A percentile compares a stretch with the other conserved stretches of the same genome.
phyloP scores from a whole-genome alignment of 1,140 invertebrate genomes.

The Teleopsis dalmanni region DNA sequence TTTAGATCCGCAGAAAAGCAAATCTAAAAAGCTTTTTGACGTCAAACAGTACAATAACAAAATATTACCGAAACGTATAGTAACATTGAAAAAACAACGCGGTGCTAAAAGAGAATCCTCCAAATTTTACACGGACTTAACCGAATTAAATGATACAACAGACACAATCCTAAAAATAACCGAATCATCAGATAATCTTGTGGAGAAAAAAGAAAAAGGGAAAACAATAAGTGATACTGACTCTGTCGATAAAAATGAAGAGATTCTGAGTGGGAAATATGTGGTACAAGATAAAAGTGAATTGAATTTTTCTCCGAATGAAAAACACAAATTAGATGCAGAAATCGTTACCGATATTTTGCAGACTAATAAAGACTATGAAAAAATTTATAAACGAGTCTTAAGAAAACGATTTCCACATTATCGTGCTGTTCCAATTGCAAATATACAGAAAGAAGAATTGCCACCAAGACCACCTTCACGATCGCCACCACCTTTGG shows the following conservation, averaged over 20 bases:
- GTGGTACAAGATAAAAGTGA: neutral
- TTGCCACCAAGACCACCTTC: conserved; percentile 26
- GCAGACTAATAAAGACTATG: conserved; percentile 76
- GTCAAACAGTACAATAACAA: conserved; percentile 57
- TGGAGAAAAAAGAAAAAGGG: conserved; percentile 13
- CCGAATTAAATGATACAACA: conserved; percentile 46
- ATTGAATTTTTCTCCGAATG: too few relatives aligned
- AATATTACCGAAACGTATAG: conserved; percentile 58
- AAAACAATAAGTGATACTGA: neutral
- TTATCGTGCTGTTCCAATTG: conserved; percentile 3
- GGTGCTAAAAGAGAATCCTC: conserved; percentile 51
- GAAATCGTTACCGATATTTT: conserved; percentile 72
- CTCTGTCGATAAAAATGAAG: too few relatives aligned
- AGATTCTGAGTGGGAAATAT: neutral
- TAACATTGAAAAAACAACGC: conserved; percentile 57
- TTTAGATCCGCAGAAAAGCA: conserved; percentile 30
- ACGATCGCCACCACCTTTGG: conserved; percentile 31
- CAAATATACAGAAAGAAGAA: conserved; percentile 3
- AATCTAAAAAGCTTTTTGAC: conserved; percentile 43
- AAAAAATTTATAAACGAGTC: conserved; percentile 57
- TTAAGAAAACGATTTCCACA: conserved; percentile 16
- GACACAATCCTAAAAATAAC: conserved; percentile 54
- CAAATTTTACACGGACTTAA: conserved; percentile 59
- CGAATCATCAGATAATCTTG: conserved; percentile 55
- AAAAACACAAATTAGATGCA: too few relatives aligned